Evolutionary conservation across 1,140 invertebrate species (phyloP), one percentile per base, ranked within the genome.

Genomic region (Riptortus pedestris): DNA sequence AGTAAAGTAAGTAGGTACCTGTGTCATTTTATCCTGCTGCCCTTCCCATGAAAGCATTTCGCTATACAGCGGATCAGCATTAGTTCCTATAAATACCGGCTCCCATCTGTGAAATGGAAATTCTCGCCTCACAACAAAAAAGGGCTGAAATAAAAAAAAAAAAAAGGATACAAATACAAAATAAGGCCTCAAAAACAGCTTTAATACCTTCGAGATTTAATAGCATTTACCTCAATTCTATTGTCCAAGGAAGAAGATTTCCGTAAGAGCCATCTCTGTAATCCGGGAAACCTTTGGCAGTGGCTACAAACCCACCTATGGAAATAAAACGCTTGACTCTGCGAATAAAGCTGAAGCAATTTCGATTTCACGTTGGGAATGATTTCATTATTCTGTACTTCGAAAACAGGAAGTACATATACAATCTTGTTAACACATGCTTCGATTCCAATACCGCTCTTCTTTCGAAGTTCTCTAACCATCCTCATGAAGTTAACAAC

Each of bases 1-100:
- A n/a, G n/a, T n/a, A n/a, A n/a, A n/a, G n/a, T n/a, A 48, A 48
- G 11, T 4, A 61, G 2, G 5, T 20, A 89, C 88, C 81, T 90
- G 88, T 52, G 84, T 83, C 88, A 91, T 91, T 79, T 91, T 91
- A 70, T 91, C 88, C 67, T 88, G 85, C 51, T 81, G 79, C 16
- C 88, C 88, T 74, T 92, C 88, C 88, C 88, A 91, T 2, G 84
- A 84, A 63, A 92, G 79, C 45, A 80, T 74, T 72, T 91, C 88
- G 66, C 85, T 86, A 73, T 91, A 92, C 67, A 87, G 79, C 0
- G 88, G 89, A 70, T 90, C 88, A 47, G 80, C 76, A 67, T 85
- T 82, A 0, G 86, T 89, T 2, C 88, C 88, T 66, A 91, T 90
- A 72, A 86, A 91, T 38, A 91, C 79, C 0, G 88, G 88, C 72